phyloP scores from a whole-genome alignment of 2,797 vertebrate genomes.

The Lophura swinhoii region DNA sequence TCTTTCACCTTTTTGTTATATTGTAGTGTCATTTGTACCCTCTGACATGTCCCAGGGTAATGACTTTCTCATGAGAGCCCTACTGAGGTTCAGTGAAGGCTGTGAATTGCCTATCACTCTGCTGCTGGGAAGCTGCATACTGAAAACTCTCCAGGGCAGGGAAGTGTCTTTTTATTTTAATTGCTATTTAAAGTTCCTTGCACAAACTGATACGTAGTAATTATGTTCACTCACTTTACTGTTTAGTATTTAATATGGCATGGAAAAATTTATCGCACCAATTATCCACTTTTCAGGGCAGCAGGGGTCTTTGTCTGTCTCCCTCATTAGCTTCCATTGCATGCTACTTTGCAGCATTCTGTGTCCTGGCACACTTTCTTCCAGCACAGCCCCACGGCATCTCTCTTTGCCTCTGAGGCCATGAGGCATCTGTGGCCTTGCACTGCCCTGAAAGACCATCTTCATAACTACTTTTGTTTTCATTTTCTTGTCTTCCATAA shows the following conservation, averaged over 20 bases:
- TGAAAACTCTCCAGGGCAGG: neutral
- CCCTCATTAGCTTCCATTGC: neutral
- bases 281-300: neutral
- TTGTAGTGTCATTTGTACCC: neutral
- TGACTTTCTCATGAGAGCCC: neutral
- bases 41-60: neutral
- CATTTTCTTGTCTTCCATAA: neutral
- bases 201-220: neutral
- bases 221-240: neutral
- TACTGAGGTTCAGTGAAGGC: neutral
- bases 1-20: neutral
- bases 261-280: neutral
- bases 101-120: rapidly evolving
- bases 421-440: neutral
- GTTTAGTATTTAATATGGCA: neutral
- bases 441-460: neutral
- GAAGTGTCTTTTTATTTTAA: neutral
- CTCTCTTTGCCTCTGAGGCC: neutral
- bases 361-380: neutral
- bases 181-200: neutral
- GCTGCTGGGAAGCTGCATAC: rapidly evolving
- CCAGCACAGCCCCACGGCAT: neutral
- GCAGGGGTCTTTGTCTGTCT: neutral
- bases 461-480: neutral
- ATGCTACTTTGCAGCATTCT: neutral